A percentile compares a stretch with the other conserved stretches of the same genome.
phyloP scores from a whole-genome alignment of 2,888 invertebrate genomes.

The Patella pellucida region DNA sequence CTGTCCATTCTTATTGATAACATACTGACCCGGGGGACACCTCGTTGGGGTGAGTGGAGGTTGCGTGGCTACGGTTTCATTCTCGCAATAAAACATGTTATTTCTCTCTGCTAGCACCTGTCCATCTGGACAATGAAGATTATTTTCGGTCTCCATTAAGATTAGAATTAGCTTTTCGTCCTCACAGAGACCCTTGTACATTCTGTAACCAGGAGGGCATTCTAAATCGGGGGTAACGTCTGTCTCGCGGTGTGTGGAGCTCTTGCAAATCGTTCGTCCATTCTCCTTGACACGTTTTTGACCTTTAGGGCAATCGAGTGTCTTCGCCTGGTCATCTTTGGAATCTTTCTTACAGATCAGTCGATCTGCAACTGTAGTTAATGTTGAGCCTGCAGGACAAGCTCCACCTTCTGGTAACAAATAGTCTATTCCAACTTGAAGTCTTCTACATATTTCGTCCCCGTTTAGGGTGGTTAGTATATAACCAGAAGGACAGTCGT shows the following conservation, averaged over 20 bases:
- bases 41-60: no score
- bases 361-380: background rate
- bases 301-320: background rate
- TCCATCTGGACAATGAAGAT: background rate
- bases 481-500: background rate
- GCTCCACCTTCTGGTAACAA: background rate
- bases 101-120: background rate
- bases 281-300: background rate
- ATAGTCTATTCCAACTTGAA: background rate
- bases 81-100: background rate
- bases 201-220: slow-evolving; percentile 2
- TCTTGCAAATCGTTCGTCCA: background rate
- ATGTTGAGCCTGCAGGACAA: background rate
- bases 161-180: background rate
- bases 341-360: background rate
- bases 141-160: background rate
- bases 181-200: background rate
- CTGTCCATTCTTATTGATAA: no score
- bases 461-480: background rate
- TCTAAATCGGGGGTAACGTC: background rate
- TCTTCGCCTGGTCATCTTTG: background rate
- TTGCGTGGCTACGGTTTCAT: no score
- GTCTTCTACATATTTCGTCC: background rate
- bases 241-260: no score
- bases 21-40: no score